These are phyloP conservation scores for Steinernema khuongi DNA, from an alignment of 1,140 invertebrate species.

Conservation along the genomic window DNA sequence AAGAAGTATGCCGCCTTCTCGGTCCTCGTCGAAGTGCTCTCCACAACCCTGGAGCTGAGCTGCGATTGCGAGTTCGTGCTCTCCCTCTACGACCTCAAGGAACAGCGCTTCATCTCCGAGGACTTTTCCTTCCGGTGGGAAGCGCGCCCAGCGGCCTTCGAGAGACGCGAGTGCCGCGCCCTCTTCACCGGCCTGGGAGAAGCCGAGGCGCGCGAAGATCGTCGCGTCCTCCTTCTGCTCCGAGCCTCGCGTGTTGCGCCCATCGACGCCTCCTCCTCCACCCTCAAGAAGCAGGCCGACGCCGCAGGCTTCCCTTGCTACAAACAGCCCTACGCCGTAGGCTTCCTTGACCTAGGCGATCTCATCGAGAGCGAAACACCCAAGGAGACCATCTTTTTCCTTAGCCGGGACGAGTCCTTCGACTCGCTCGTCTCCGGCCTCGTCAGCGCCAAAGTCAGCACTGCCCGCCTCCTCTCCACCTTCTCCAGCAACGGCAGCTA, in stretches of 20 bases:
- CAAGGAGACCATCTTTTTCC: constrained; percentile 29
- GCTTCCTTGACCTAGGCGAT: constrained; percentile 19
- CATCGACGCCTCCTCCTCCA: constrained; percentile 24
- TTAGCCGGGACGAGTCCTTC: constrained; percentile 21
- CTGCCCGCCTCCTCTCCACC: background rate
- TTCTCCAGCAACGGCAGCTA: constrained; percentile 15
- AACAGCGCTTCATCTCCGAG: constrained; percentile 28
- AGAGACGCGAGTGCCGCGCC: constrained; percentile 20
- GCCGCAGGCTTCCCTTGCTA: constrained; percentile 10
- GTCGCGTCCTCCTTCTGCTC: constrained; percentile 17
- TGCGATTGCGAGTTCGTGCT: constrained; percentile 36
- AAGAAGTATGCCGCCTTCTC: background rate
- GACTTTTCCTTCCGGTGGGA: constrained; percentile 35
- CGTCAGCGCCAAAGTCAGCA: background rate
- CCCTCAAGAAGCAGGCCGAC: constrained; percentile 27
- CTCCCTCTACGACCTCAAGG: constrained; percentile 23
- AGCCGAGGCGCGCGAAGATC: background rate
- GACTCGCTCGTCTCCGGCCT: constrained; percentile 6
- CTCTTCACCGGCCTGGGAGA: constrained; percentile 30
- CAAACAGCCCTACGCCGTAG: constrained; percentile 18
- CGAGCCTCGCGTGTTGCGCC: constrained; percentile 24
- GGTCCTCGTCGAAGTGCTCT: background rate
- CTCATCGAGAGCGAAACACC: background rate
- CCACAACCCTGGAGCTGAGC: constrained; percentile 18
- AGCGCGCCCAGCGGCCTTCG: constrained; percentile 16